These are phyloP conservation scores for Petrosia ficiformis DNA, from an alignment of 37 sponge, comb jelly and placozoan species.

Conservation along the genomic window DNA sequence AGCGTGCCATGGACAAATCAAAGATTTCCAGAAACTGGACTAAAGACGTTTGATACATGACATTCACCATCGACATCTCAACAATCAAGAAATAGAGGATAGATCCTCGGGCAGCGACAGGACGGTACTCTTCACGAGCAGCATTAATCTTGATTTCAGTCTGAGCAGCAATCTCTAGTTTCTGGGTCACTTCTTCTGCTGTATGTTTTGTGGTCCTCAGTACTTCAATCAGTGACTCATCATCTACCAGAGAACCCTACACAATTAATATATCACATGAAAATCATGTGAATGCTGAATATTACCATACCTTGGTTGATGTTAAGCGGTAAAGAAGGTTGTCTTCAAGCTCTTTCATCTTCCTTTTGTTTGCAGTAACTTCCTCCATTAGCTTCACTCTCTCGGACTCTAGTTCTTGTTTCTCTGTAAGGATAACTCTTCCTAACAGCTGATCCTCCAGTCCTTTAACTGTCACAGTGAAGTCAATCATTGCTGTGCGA, in stretches of 20 bases:
- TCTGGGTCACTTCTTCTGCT: constrained; percentile 95
- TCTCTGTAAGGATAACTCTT: constrained; percentile 96
- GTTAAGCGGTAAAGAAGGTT: constrained; percentile 94
- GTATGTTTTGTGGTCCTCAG: constrained; percentile 92
- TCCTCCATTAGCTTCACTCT: constrained; percentile 93
- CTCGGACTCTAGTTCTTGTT: constrained; percentile 94
- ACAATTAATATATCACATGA: neutral
- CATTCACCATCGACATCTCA: constrained; percentile 98
- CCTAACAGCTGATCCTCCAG: constrained; percentile 99
- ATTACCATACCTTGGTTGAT: constrained; percentile 58
- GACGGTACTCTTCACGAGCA: constrained; percentile 97
- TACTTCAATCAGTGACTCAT: constrained; percentile 97
- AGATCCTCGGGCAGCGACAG: constrained; percentile 98
- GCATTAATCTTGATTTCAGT: constrained; percentile 97
- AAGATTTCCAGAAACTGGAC: constrained; percentile 96
- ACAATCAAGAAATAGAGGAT: constrained; percentile 98
- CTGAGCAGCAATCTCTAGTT: constrained; percentile 90
- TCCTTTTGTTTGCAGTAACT: constrained; percentile 89
- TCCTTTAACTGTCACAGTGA: constrained; percentile 99
- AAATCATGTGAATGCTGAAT: neutral
- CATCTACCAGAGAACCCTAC: constrained; percentile 95
- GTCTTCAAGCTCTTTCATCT: constrained; percentile 99
- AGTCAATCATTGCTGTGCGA: constrained; percentile 95
- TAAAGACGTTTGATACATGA: constrained; percentile 99
- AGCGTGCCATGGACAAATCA: constrained; percentile 92